Percentiles rank a stretch among this genome's conserved stretches.
Conservation (phyloP, 2,888 invertebrate species). For the Polydrusus pterygomalis region DNA sequence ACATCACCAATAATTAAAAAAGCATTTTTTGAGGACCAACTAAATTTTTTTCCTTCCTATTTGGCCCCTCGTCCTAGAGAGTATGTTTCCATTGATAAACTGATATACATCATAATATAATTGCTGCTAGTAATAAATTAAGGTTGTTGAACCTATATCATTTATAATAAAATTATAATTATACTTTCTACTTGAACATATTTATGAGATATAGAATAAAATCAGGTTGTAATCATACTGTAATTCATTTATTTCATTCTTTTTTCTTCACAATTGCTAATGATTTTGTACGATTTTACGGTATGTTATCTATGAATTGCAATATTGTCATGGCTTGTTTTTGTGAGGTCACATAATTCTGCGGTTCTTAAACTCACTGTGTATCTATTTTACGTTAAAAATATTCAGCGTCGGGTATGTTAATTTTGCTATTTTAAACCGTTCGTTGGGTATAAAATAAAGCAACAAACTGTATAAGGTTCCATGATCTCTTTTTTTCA, state of each 20-base stretch:
- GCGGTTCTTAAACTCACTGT: constrained; percentile 37
- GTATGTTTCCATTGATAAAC: background rate
- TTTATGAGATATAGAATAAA: constrained; percentile 3
- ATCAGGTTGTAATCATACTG: background rate
- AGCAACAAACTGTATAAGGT: no score
- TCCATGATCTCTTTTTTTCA: no score
- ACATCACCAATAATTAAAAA: no score
- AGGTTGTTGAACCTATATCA: constrained; percentile 5
- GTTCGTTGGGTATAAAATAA: no score
- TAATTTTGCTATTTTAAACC: background rate
- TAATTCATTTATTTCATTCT: background rate
- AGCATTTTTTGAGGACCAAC: no score
- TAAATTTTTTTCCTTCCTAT: no score
- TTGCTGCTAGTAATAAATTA: background rate
- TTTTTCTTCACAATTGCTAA: constrained; percentile 7
- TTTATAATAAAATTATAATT: background rate
- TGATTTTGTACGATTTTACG: background rate
- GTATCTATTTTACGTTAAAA: background rate
- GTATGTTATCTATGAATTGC: background rate
- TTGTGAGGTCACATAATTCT: constrained; percentile 35
- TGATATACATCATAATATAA: background rate
- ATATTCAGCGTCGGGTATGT: background rate
- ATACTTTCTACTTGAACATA: constrained; percentile 4
- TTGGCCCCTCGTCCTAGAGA: no score
- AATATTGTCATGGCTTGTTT: constrained; percentile 18